Evolutionary conservation across 2,113 vertebrate genomes (phyloP).

Genomic region (Raja brachyura): DNA sequence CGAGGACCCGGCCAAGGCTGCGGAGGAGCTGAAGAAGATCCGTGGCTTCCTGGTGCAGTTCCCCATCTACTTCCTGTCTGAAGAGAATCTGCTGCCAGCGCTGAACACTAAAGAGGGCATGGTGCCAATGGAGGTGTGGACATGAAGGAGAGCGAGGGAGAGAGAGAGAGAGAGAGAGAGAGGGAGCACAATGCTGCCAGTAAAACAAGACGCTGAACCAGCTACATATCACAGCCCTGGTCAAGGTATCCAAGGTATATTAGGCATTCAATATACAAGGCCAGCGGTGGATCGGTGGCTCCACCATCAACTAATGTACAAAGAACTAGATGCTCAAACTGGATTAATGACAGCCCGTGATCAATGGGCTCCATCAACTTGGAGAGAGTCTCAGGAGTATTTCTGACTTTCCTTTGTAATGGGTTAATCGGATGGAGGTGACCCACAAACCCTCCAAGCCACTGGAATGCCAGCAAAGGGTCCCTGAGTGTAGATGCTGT

Average conservation of each 20-base stretch:
- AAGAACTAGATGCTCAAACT: neutral
- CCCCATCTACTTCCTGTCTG: constrained; percentile 79
- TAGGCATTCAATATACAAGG: neutral
- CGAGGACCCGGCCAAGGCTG: constrained; percentile 71
- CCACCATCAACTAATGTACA: neutral
- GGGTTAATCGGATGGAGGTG: too few species aligned
- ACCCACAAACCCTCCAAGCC: neutral
- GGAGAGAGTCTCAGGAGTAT: too few species aligned
- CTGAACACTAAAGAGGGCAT: constrained; percentile 91
- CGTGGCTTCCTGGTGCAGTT: constrained; percentile 91
- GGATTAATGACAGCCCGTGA: neutral
- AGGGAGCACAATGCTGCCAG: neutral
- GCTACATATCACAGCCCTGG: neutral
- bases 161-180: neutral
- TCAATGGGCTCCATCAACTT: neutral
- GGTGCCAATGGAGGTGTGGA: constrained; percentile 94
- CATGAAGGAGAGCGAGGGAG: constrained; percentile 56
- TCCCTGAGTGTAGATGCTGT: neutral
- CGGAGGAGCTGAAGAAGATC: constrained; percentile 84
- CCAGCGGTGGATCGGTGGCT: neutral
- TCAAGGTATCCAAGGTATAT: neutral
- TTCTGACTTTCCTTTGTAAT: too few species aligned
- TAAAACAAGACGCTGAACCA: neutral
- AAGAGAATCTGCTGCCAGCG: constrained; percentile 81
- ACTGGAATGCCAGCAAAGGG: too few species aligned